A percentile compares a stretch with the other conserved stretches of the same genome.
phyloP scores from a whole-genome alignment of 2,113 vertebrate genomes.

The Polypterus bichir region DNA sequence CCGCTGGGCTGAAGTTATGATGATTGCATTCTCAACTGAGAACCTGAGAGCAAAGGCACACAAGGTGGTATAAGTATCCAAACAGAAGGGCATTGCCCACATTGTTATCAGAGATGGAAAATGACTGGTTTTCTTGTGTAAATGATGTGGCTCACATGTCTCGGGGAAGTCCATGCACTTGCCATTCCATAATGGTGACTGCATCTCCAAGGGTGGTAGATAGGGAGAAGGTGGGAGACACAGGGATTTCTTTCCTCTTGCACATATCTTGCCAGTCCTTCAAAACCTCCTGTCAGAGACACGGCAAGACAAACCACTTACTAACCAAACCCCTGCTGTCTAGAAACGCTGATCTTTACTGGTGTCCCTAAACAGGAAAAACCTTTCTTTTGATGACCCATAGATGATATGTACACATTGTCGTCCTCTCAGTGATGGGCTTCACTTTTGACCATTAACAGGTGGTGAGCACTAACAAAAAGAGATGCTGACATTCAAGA shows the following conservation, averaged over 20 bases:
- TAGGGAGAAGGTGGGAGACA: conserved; percentile 23
- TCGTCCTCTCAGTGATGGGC: too few relatives aligned
- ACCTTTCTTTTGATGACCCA: too few relatives aligned
- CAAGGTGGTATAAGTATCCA: background rate
- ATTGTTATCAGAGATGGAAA: background rate
- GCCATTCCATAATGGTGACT: conserved; percentile 25
- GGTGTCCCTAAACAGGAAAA: too few relatives aligned
- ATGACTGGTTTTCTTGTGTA: background rate
- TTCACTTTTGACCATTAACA: too few relatives aligned
- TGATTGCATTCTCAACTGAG: conserved; percentile 24
- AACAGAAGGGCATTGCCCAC: background rate
- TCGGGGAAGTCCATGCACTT: conserved; percentile 23
- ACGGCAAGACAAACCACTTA: conserved; percentile 16
- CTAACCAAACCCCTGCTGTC: too few relatives aligned
- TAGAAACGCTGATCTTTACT: too few relatives aligned
- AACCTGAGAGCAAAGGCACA: conserved; percentile 6
- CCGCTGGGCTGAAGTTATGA: conserved; percentile 18
- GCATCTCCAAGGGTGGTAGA: conserved; percentile 27
- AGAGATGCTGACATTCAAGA: too few relatives aligned
- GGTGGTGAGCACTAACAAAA: too few relatives aligned
- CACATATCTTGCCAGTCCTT: conserved; percentile 30
- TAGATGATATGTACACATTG: too few relatives aligned
- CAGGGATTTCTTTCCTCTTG: conserved; percentile 31
- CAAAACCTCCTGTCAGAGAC: conserved; percentile 22
- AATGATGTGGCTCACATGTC: conserved; percentile 20